Conservation (phyloP, 2,888 invertebrate species). For the Sphaeridia pumilis region DNA sequence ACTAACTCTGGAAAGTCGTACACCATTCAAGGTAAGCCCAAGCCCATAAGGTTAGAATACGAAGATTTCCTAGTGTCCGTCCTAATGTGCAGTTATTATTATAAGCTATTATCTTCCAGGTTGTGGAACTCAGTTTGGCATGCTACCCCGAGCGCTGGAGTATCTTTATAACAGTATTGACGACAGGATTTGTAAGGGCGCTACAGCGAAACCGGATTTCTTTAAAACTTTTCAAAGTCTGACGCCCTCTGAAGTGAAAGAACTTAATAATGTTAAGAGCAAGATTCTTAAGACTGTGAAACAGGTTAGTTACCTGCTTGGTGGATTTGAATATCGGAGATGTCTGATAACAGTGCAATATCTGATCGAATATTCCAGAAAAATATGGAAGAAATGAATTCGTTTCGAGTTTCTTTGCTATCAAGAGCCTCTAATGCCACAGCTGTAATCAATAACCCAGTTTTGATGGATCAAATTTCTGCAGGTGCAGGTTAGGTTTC, state of each 20-base stretch:
- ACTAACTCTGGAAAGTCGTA: conserved; percentile 82
- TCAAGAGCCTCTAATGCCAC: not conserved
- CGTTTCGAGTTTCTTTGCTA: conserved; percentile 9
- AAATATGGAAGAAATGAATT: conserved; percentile 5
- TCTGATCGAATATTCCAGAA: conserved; percentile 7
- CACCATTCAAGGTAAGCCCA: conserved; percentile 51
- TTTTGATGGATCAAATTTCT: conserved; percentile 6
- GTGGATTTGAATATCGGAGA: too few species aligned
- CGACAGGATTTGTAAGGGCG: conserved; percentile 26
- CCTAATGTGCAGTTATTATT: not conserved
- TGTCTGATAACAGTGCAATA: too few species aligned
- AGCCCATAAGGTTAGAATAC: not conserved
- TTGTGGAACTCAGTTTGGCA: conserved; percentile 51
- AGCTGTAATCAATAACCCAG: not conserved
- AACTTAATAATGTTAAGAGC: conserved; percentile 30
- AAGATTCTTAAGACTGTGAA: conserved; percentile 24
- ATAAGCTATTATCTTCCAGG: conserved; percentile 48
- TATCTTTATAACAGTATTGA: conserved; percentile 39
- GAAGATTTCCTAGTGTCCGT: not conserved
- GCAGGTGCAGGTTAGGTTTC: too few species aligned
- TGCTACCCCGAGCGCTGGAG: conserved; percentile 52
- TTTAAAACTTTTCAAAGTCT: conserved; percentile 30
- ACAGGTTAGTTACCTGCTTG: conserved; percentile 20
- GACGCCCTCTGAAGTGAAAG: conserved; percentile 19
- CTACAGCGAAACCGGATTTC: conserved; percentile 37